phyloP scores from a whole-genome alignment of 2,888 invertebrate species.

The Drosophila greeni region DNA sequence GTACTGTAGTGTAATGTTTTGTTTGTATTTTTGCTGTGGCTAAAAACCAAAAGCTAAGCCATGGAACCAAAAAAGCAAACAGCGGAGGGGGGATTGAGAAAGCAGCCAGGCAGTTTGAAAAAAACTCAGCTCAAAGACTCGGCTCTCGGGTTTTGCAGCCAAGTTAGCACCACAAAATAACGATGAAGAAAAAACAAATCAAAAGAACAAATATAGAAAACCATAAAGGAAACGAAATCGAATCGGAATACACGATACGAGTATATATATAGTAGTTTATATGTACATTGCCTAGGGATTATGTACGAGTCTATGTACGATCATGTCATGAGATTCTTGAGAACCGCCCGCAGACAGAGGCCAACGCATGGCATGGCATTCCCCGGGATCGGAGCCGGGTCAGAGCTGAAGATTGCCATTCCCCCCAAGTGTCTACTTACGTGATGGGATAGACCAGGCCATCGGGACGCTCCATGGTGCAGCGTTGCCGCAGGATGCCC shows the following conservation, averaged over 20 bases:
- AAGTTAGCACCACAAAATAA: slow-evolving; percentile 9
- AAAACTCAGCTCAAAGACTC: slow-evolving; percentile 31
- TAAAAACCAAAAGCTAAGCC: slow-evolving; percentile 64
- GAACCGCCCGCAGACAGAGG: slow-evolving; percentile 50
- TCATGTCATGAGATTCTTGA: slow-evolving; percentile 32
- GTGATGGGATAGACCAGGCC: slow-evolving; percentile 86
- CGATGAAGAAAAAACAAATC: background rate
- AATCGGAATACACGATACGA: slow-evolving; percentile 20
- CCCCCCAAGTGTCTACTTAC: slow-evolving; percentile 81
- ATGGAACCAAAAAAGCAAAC: slow-evolving; percentile 31
- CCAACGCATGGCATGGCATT: slow-evolving; percentile 36
- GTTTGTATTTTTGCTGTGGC: slow-evolving; percentile 31
- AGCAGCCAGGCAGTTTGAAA: slow-evolving; percentile 61
- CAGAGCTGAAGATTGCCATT: background rate
- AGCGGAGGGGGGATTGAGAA: slow-evolving; percentile 33
- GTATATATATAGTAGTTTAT: slow-evolving; percentile 20
- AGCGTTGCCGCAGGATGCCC: slow-evolving; percentile 96
- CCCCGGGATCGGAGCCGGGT: background rate
- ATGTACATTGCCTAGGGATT: slow-evolving; percentile 27
- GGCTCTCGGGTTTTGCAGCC: slow-evolving; percentile 18
- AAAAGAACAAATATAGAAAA: slow-evolving; percentile 4
- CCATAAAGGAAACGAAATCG: slow-evolving; percentile 1
- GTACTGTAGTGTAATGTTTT: slow-evolving; percentile 6
- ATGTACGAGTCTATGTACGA: slow-evolving; percentile 26
- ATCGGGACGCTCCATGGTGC: slow-evolving; percentile 87